Conservation (phyloP, 2,113 vertebrate genomes). For the Anhinga rufa region DNA sequence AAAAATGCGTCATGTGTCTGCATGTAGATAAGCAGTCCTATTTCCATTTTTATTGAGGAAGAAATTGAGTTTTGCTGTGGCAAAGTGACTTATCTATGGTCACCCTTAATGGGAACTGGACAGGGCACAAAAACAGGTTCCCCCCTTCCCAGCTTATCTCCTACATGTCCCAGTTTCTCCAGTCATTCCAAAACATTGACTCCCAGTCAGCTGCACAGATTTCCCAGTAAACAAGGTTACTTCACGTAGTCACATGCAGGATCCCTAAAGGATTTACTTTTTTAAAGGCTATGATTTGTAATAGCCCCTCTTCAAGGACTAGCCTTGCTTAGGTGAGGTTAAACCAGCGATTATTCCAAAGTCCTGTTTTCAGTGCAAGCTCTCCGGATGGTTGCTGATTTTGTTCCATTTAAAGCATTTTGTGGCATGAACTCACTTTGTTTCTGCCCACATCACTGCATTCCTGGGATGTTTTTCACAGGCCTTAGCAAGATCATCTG, state of each 20-base stretch:
- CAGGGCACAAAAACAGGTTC: not conserved
- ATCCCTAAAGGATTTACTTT: slow-evolving; percentile 42
- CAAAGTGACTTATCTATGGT: not conserved
- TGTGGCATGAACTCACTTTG: slow-evolving; percentile 83
- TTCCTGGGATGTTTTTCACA: slow-evolving; percentile 91
- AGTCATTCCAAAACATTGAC: slow-evolving; percentile 8
- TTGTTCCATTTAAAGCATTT: slow-evolving; percentile 79
- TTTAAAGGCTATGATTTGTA: slow-evolving; percentile 51
- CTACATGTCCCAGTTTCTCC: not conserved
- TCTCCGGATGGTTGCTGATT: slow-evolving; percentile 80
- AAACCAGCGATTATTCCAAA: slow-evolving; percentile 34
- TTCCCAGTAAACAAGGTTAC: slow-evolving; percentile 44
- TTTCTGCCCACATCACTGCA: slow-evolving; percentile 93
- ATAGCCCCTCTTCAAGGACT: slow-evolving; percentile 49
- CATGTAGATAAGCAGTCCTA: not conserved
- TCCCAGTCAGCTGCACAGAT: slow-evolving; percentile 46
- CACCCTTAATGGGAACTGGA: not conserved
- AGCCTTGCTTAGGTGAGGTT: slow-evolving; percentile 65
- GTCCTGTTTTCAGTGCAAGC: slow-evolving; percentile 63
- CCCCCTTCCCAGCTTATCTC: slow-evolving; percentile 5
- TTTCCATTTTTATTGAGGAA: slow-evolving; percentile 41
- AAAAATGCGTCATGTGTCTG: not conserved
- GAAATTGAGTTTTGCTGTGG: not conserved
- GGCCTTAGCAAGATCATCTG: slow-evolving; percentile 92
- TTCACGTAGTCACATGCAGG: slow-evolving; percentile 41